Conservation (phyloP, 1,140 invertebrate species). For the Drosophila neocordata region DNA sequence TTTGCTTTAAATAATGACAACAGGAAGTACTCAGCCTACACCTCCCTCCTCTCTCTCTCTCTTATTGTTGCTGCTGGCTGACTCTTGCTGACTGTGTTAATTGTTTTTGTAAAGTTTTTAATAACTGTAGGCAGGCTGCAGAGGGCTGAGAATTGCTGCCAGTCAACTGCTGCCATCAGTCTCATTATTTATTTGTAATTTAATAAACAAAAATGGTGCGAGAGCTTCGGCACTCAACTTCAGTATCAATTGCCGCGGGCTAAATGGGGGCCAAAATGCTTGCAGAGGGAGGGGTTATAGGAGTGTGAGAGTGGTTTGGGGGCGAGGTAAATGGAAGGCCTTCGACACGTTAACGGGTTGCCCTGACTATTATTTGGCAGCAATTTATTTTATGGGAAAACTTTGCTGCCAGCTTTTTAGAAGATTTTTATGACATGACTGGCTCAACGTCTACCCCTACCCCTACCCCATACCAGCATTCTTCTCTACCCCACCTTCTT, state of each 20-base stretch:
- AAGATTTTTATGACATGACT: slow-evolving; percentile 66
- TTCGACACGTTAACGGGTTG: slow-evolving; percentile 58
- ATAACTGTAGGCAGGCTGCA: slow-evolving; percentile 60
- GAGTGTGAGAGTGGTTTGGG: neutral
- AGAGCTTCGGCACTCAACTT: slow-evolving; percentile 18
- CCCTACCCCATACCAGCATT: neutral
- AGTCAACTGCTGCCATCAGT: slow-evolving; percentile 73
- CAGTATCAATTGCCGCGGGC: slow-evolving; percentile 53
- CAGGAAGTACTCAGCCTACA: slow-evolving; percentile 42
- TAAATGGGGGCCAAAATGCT: slow-evolving; percentile 6
- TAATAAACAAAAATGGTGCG: slow-evolving; percentile 71
- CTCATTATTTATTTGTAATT: slow-evolving; percentile 82
- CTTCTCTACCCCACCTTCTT: neutral
- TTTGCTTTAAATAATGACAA: slow-evolving; percentile 55
- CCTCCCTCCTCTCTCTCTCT: no score
- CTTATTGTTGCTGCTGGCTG: neutral
- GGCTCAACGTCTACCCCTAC: neutral
- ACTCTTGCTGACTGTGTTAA: slow-evolving; percentile 60
- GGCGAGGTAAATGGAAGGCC: slow-evolving; percentile 23
- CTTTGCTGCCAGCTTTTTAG: slow-evolving; percentile 48
- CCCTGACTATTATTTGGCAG: slow-evolving; percentile 66
- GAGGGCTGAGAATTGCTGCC: slow-evolving; percentile 21
- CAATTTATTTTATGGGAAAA: slow-evolving; percentile 81
- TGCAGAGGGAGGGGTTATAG: neutral
- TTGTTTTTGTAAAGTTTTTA: slow-evolving; percentile 80